Percentiles rank a stretch among this genome's conserved stretches.
phyloP scores from a whole-genome alignment of 2,888 invertebrate genomes.

The Polia nebulosa region DNA sequence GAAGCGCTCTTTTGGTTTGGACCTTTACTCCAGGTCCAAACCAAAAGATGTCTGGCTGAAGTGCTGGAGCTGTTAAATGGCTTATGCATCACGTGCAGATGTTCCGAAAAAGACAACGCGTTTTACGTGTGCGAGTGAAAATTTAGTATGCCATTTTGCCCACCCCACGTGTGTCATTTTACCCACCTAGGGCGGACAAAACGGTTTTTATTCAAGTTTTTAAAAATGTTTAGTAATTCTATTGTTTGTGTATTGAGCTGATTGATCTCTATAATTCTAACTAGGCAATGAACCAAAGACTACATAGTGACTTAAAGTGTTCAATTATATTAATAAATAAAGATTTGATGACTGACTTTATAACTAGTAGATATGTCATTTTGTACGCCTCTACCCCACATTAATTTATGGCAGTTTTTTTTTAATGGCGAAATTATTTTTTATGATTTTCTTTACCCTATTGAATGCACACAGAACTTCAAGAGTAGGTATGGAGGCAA shows the following conservation, averaged over 20 bases:
- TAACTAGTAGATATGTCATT: slow-evolving; percentile 31
- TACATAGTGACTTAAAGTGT: slow-evolving; percentile 36
- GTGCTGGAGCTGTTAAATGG: slow-evolving; percentile 53
- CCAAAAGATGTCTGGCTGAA: slow-evolving; percentile 56
- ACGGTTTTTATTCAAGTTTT: slow-evolving; percentile 14
- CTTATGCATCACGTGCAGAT: slow-evolving; percentile 60
- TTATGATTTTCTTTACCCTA: neutral
- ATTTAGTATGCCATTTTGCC: slow-evolving; percentile 11
- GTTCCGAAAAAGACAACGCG: slow-evolving; percentile 47
- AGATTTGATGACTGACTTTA: slow-evolving; percentile 37
- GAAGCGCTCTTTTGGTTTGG: slow-evolving; percentile 62
- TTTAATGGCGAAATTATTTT: too few species aligned
- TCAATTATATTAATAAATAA: slow-evolving; percentile 37
- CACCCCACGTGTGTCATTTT: slow-evolving; percentile 5
- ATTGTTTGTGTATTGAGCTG: slow-evolving; percentile 17
- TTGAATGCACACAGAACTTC: neutral
- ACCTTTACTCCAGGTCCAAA: slow-evolving; percentile 61
- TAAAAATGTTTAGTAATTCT: slow-evolving; percentile 13
- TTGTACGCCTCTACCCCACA: slow-evolving; percentile 27
- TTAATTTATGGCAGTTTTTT: too few species aligned
- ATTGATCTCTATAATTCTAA: slow-evolving; percentile 28
- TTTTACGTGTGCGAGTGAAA: slow-evolving; percentile 21
- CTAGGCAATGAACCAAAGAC: slow-evolving; percentile 41
- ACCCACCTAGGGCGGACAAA: slow-evolving; percentile 24
- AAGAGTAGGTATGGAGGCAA: slow-evolving; percentile 74